phyloP scores from a whole-genome alignment of 2,797 vertebrate species.

The Cynopterus sphinx region DNA sequence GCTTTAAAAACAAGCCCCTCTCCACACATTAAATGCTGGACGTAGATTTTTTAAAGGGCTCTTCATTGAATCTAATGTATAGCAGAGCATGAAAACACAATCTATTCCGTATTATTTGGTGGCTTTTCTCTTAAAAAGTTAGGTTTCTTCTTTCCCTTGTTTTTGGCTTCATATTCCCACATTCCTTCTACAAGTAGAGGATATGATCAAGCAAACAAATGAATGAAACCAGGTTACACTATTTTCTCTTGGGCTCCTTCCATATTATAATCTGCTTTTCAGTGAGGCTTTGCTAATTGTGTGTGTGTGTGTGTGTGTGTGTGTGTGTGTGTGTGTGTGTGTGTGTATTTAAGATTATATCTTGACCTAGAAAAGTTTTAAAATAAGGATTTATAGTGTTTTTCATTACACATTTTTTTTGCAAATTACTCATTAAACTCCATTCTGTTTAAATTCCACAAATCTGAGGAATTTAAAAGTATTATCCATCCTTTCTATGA shows the following conservation, averaged over 20 bases:
- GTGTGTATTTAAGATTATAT: constrained; percentile 40
- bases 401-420: neutral
- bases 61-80: neutral
- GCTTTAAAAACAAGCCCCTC: neutral
- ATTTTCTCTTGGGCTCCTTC: neutral
- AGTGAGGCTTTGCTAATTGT: neutral
- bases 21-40: neutral
- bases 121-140: constrained; percentile 41
- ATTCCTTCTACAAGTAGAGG: neutral
- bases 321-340: neutral
- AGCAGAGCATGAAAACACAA: neutral
- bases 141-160: constrained; percentile 16
- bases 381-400: constrained; percentile 22
- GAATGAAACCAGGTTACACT: neutral
- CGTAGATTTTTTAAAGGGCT: neutral
- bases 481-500: neutral
- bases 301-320: neutral
- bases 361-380: constrained; percentile 12
- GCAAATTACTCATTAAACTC: constrained; percentile 13
- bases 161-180: neutral
- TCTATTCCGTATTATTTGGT: neutral
- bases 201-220: neutral
- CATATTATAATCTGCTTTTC: neutral
- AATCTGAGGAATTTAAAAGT: neutral
- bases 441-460: constrained; percentile 24